A percentile compares a stretch with the other conserved stretches of the same genome.
phyloP scores from a whole-genome alignment of 2,888 invertebrate species.

The Eilema depressum region DNA sequence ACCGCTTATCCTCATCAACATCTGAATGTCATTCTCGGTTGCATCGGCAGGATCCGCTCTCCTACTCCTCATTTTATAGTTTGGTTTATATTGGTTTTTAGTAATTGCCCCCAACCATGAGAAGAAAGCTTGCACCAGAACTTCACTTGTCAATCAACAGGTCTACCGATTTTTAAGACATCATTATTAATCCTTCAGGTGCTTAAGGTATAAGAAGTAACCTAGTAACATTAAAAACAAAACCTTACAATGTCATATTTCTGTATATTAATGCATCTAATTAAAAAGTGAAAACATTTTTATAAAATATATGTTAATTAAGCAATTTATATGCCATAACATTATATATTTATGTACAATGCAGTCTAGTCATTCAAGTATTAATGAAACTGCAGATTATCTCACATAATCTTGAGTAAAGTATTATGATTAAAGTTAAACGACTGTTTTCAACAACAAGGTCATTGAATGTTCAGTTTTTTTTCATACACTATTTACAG shows the following conservation, averaged over 20 bases:
- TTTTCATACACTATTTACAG: neutral
- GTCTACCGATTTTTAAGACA: neutral
- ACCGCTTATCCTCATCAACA: no score
- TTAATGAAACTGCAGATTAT: neutral
- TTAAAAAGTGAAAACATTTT: neutral
- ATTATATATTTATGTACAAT: neutral
- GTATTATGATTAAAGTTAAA: neutral
- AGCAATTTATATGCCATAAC: neutral
- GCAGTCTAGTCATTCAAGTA: conserved; percentile 1
- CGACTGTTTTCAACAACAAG: neutral
- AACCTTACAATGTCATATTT: neutral
- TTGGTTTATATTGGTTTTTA: neutral
- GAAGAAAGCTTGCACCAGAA: neutral
- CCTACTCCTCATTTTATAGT: no score
- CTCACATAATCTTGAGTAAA: neutral
- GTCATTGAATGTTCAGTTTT: neutral
- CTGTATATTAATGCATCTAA: neutral
- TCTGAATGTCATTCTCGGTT: no score
- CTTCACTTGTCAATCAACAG: neutral
- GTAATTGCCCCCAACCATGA: no score
- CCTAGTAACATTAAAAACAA: neutral
- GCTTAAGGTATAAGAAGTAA: neutral
- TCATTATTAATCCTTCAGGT: neutral
- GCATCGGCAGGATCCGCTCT: no score
- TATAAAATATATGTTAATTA: neutral